Evolutionary conservation across 1,140 invertebrate genomes (phyloP).

Genomic region (Listronotus bonariensis): DNA sequence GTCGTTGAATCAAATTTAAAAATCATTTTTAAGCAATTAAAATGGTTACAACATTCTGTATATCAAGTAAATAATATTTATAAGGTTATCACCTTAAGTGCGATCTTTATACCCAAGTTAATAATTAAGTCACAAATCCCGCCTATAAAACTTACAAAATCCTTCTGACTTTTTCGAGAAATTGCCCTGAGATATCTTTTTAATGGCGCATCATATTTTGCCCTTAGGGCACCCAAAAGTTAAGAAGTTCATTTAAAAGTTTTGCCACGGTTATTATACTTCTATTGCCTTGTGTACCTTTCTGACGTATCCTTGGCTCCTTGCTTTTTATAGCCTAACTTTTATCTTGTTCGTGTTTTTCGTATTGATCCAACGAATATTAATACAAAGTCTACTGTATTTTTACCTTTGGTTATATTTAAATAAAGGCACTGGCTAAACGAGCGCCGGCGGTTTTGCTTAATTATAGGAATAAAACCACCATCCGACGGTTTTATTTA

Average conservation of each 20-base stretch:
- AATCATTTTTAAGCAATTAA: too few species aligned
- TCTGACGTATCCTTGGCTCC: constrained; percentile 11
- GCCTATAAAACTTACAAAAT: constrained; percentile 18
- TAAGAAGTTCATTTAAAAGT: constrained; percentile 26
- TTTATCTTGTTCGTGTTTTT: constrained; percentile 14
- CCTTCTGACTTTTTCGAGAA: constrained; percentile 14
- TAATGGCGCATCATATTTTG: constrained; percentile 31
- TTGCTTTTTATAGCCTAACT: constrained; percentile 18
- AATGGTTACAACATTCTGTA: too few species aligned
- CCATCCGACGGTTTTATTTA: too few species aligned
- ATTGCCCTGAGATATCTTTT: constrained; percentile 22
- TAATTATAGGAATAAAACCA: too few species aligned
- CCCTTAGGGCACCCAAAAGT: constrained; percentile 18
- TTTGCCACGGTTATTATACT: constrained; percentile 19
- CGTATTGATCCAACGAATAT: too few species aligned
- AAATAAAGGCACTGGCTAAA: too few species aligned
- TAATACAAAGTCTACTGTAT: too few species aligned
- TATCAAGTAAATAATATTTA: too few species aligned
- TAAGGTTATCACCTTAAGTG: constrained; percentile 6
- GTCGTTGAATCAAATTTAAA: too few species aligned
- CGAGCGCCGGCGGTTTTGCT: too few species aligned
- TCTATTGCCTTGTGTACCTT: constrained; percentile 25
- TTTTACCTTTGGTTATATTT: too few species aligned
- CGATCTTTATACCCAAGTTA: not conserved
- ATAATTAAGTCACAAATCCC: constrained; percentile 24